Conservation (phyloP, 1,140 invertebrate species). For the Coelopa frigida region DNA sequence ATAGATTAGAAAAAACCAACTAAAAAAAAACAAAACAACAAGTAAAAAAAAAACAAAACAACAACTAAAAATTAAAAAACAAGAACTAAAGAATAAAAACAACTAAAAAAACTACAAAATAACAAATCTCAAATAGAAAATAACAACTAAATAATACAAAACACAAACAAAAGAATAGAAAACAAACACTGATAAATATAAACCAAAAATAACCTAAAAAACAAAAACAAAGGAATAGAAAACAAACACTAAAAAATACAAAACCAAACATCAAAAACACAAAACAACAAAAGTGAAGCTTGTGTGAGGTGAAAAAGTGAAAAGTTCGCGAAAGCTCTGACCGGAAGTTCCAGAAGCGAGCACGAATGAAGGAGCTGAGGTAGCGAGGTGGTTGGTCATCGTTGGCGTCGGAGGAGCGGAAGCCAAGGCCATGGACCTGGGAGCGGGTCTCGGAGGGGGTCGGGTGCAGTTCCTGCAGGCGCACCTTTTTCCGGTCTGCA, state of each 20-base stretch:
- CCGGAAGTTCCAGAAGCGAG: neutral
- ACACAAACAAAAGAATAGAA: too few relatives aligned
- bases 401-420: neutral
- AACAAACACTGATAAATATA: too few relatives aligned
- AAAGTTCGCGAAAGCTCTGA: neutral
- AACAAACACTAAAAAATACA: too few relatives aligned
- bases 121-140: too few relatives aligned
- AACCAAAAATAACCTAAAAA: too few relatives aligned
- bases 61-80: neutral
- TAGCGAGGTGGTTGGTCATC: too few relatives aligned
- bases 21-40: too few relatives aligned
- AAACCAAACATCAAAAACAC: too few relatives aligned
- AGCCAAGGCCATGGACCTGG: neutral
- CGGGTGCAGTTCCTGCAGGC: constrained; percentile 50
- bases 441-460: constrained; percentile 20
- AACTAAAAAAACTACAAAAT: neutral
- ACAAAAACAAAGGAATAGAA: too few relatives aligned
- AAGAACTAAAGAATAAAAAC: neutral
- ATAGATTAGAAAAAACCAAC: too few relatives aligned
- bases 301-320: neutral
- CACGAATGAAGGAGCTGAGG: neutral
- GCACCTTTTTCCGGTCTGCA: constrained; percentile 48
- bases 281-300: neutral
- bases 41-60: too few relatives aligned
- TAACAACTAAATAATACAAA: too few relatives aligned